A percentile compares a stretch with the other conserved stretches of the same genome.
Conservation (phyloP, 2,888 invertebrate genomes). For the Cheilosia impressa region DNA sequence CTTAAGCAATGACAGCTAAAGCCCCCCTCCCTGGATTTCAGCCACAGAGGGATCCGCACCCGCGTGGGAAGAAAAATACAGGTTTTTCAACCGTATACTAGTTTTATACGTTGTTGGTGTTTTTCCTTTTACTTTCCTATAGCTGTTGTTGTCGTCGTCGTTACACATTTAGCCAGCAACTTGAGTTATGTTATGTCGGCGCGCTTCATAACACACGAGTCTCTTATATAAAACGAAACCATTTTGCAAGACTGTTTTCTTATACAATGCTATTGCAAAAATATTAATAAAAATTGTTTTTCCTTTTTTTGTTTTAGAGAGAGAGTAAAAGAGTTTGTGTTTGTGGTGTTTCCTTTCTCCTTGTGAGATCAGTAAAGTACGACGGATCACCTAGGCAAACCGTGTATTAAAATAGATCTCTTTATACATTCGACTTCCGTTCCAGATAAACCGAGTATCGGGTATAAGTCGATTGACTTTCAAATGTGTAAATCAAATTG, state of each 20-base stretch:
- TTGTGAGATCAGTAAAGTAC: background rate
- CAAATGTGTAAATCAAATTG: conserved; percentile 28
- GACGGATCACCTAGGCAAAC: background rate
- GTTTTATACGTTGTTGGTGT: conserved; percentile 36
- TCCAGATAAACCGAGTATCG: conserved; percentile 55
- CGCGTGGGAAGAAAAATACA: conserved; percentile 75
- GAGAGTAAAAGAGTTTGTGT: conserved; percentile 3
- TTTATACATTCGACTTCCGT: conserved; percentile 67
- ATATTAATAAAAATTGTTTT: background rate
- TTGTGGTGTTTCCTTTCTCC: conserved; percentile 41
- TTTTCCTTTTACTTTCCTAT: conserved; percentile 74
- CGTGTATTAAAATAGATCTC: conserved; percentile 26
- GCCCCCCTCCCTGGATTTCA: background rate
- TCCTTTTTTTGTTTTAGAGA: background rate
- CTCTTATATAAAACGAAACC: conserved; percentile 59
- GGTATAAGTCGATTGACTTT: conserved; percentile 40
- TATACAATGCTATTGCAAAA: conserved; percentile 32
- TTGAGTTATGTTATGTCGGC: conserved; percentile 65
- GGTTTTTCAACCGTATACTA: conserved; percentile 63
- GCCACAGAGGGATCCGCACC: conserved; percentile 14
- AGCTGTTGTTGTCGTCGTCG: conserved; percentile 36
- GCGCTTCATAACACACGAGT: conserved; percentile 72
- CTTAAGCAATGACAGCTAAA: conserved; percentile 56
- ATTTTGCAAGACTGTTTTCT: conserved; percentile 60
- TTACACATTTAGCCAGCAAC: conserved; percentile 53